Base-by-base conservation (phyloP, 2,888 invertebrate species). In the Calephelis perditalis region DNA sequence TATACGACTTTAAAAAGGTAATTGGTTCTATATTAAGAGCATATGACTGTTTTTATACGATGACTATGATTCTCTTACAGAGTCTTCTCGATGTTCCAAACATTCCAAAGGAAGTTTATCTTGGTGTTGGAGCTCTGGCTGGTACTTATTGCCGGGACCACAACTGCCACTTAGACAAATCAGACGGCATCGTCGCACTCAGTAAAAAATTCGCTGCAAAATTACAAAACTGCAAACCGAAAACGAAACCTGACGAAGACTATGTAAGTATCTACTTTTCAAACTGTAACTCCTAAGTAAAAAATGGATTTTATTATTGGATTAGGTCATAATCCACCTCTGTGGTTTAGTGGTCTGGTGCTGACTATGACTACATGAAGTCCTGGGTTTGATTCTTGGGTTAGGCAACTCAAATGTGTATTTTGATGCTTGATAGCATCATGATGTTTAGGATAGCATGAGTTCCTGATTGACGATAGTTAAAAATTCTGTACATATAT, bases 111-210 rank as follows among this genome's bases (percentile, higher is more conserved):
- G 93, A 94, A 67, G 93, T 94, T 0, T 96, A 94, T 74, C 85
- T 96, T 0, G 95, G 95, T 0, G 91, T 95, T 7, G 96, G 96
- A 0, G 93, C 93, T 4, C 81, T 96, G 0, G 94, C 94, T 0
- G 93, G 94, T 0, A 92, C 92, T 47, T 96, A 92, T 82, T 96
- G 96, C 75, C 87, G 92, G 7, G 88, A 93, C 56, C 94, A 95
- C 71, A 75, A 89, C 7, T 96, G 96, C 76, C 84, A 86, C 67
- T 67, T 68, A 15, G 68, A 66, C n/a, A 76, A 74, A 12, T 72
- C 79, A 0, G 90, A 92, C 0, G 94, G 94, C 49, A 82, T 96
- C 49, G 92, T 92, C 49, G 85, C 87, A 0, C 87, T 95, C 0
- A 91, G 93, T 9, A 91, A 92, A 61, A 95, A 94, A 71, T 89